Evolutionary conservation across 1,140 invertebrate species (phyloP).

Genomic region (Gerris buenoi): DNA sequence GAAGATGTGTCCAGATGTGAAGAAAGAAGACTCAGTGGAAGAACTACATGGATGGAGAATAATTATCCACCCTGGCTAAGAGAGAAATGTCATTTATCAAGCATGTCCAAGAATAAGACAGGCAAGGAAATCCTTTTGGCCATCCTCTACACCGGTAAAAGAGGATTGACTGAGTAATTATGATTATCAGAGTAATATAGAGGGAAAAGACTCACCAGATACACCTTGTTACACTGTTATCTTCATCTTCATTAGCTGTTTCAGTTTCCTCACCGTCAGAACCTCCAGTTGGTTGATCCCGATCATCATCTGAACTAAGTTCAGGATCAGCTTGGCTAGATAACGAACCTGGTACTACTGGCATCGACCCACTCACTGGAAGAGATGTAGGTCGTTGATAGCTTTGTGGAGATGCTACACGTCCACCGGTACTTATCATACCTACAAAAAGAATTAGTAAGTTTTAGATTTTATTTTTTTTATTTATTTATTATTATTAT

Average conservation of each 20-base stretch:
- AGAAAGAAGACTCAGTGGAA: too few relatives aligned
- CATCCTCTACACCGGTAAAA: too few relatives aligned
- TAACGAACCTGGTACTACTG: background rate
- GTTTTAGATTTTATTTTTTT: background rate
- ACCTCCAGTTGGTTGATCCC: conserved; percentile 39
- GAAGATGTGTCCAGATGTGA: too few relatives aligned
- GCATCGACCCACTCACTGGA: background rate
- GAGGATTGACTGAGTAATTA: too few relatives aligned
- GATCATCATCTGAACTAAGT: conserved; percentile 35
- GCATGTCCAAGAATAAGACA: too few relatives aligned
- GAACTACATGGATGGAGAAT: too few relatives aligned
- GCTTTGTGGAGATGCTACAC: background rate
- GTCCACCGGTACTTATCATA: background rate
- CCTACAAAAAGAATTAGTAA: background rate
- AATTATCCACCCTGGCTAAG: too few relatives aligned
- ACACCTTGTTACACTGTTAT: conserved; percentile 68
- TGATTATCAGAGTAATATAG: too few relatives aligned
- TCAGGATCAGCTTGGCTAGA: background rate
- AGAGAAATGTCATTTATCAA: too few relatives aligned
- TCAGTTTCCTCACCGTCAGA: conserved; percentile 71
- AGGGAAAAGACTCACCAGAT: conserved; percentile 70
- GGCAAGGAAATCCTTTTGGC: too few relatives aligned
- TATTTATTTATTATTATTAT: background rate
- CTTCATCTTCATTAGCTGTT: conserved; percentile 64
- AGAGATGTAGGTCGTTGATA: background rate